phyloP scores from a whole-genome alignment of 2,797 vertebrate genomes.

The Danio kyathit region DNA sequence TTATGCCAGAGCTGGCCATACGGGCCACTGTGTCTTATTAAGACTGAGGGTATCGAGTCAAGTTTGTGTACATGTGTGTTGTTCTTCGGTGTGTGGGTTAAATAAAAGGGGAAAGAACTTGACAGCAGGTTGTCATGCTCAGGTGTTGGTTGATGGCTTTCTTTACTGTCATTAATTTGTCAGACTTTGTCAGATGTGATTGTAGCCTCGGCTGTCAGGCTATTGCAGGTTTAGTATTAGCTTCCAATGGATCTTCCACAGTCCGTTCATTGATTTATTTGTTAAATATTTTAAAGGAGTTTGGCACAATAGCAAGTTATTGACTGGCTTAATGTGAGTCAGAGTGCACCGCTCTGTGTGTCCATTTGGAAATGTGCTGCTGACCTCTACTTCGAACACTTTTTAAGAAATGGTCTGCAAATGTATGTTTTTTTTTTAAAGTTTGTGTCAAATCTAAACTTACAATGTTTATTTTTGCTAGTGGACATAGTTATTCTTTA shows the following conservation, averaged over 20 bases:
- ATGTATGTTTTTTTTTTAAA: no score
- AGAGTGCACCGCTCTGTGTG: no score
- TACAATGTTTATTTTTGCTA: no score
- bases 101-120: neutral
- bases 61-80: constrained; percentile 14
- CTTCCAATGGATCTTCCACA: neutral
- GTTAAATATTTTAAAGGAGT: neutral
- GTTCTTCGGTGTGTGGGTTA: neutral
- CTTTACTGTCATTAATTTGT: neutral
- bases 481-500: no score
- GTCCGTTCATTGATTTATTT: neutral
- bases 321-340: neutral
- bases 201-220: neutral
- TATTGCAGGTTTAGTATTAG: neutral
- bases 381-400: no score
- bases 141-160: constrained; percentile 23
- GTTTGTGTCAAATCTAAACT: no score
- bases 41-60: neutral
- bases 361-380: no score
- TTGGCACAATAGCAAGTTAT: neutral
- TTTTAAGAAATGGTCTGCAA: no score
- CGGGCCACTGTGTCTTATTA: constrained; percentile 13
- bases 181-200: constrained; percentile 6
- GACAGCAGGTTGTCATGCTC: constrained; percentile 12
- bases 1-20: neutral